These are phyloP conservation scores for Eospalax fontanierii DNA, from an alignment of 2,797 vertebrate species.

Conservation along the genomic window DNA sequence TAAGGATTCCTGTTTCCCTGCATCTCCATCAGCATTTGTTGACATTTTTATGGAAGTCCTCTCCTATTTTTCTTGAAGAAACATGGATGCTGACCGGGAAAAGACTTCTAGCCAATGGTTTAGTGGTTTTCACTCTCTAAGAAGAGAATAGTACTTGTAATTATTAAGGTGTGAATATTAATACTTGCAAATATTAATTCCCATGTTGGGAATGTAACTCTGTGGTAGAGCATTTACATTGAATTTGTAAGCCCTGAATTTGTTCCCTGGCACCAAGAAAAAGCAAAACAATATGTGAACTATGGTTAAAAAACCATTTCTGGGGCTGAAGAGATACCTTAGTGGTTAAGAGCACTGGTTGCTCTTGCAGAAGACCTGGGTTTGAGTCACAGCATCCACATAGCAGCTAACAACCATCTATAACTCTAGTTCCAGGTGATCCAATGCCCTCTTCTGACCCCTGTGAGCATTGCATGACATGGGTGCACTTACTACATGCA, in stretches of 20 bases:
- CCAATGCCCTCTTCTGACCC: no score
- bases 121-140: neutral
- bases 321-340: no score
- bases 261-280: neutral
- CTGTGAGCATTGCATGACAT: no score
- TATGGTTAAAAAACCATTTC: neutral
- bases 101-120: neutral
- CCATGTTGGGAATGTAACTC: neutral
- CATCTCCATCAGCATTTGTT: neutral
- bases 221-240: neutral
- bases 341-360: no score
- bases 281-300: neutral
- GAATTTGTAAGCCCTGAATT: neutral
- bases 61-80: neutral
- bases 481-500: no score
- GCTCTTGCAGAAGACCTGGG: no score
- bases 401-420: no score
- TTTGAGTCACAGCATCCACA: no score
- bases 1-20: neutral
- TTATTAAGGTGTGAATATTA: neutral
- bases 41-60: neutral
- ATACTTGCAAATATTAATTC: neutral
- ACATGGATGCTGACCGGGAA: neutral
- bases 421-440: no score
- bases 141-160: neutral